These are phyloP conservation scores for Loxodonta africana DNA, from an alignment of 2,113 vertebrate species.

Conservation along the genomic window DNA sequence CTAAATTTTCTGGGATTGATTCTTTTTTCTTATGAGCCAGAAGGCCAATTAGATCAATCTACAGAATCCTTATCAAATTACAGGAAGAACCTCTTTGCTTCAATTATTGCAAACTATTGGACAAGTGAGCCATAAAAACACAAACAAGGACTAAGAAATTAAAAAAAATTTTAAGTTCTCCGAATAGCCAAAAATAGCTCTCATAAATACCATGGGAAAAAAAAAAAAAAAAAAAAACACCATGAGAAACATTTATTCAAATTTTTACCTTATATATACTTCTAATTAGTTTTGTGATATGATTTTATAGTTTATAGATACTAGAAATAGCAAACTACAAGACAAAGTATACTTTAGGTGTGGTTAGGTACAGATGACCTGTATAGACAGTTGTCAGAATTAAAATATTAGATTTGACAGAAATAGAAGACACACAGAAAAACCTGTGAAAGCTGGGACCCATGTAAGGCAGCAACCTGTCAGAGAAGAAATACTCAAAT, in stretches of 20 bases:
- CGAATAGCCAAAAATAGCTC: constrained; percentile 20
- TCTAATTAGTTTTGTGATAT: constrained; percentile 9
- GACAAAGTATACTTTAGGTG: neutral
- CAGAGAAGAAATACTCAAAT: neutral
- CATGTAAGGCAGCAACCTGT: neutral
- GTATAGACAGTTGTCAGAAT: neutral
- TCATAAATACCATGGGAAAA: neutral
- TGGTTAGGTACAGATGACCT: neutral
- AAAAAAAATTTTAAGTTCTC: neutral
- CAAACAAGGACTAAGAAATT: neutral
- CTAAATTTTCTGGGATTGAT: constrained; percentile 1
- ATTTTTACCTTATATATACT: constrained; percentile 23
- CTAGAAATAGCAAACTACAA: constrained; percentile 1
- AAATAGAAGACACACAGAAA: neutral
- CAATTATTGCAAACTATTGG: constrained; percentile 13
- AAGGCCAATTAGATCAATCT: neutral
- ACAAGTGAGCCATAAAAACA: neutral
- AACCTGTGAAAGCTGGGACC: neutral
- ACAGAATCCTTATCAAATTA: constrained; percentile 23
- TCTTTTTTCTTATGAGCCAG: neutral
- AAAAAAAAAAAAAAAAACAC: neutral
- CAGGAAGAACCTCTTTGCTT: neutral
- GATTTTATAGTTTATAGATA: neutral
- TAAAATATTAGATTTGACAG: constrained; percentile 40
- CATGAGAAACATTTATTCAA: neutral